Evolutionary conservation across 2,888 invertebrate species (phyloP), one percentile per base, ranked within the genome.

Genomic region (Clanis bilineata): DNA sequence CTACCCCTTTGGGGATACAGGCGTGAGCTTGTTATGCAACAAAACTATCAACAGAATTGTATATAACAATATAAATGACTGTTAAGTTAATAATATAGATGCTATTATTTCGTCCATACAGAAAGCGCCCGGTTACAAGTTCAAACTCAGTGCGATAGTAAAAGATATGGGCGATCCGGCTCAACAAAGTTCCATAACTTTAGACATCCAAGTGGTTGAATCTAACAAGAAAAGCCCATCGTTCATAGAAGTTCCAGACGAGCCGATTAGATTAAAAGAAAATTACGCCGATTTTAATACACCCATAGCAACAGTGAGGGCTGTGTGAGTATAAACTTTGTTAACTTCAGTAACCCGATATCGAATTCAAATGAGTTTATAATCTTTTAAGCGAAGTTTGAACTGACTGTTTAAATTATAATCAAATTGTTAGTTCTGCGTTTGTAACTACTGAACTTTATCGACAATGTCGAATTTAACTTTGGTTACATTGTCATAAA

Each of bases 201-300:
- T 98, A 64, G 95, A 96, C 70, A 96, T 98, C 68, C 94, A 94
- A 66, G 96, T 98, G 28, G 96, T 97, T 5, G 96, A 96, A 76
- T 96, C 96, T n/a, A 96, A 95, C 83, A 97, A 96, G 90, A 97
- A 96, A 85, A 95, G 95, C 67, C 97, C 97, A 38, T 93, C 94
- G 54, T 97, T 97, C 76, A 93, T 94, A 57, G 90, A 93, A 67
- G 92, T 93, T 65, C 93, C 94, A n/a, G 76, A 86, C 62, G 91
- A 93, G 59, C 94, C 94, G 64, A 95, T 95, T 63, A 92, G 92
- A 69, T 92, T 97, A 59, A 93, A 94, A 74, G 97, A 97, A 87
- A 95, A 96, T 85, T 95, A 95, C 71, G 93, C 92, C 36, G 94
- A 97, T 83, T 97, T 95, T 79, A 94, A 94, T 56, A 90, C 91